A percentile compares a stretch with the other conserved stretches of the same genome.
Evolutionary conservation across 2,888 invertebrate species (phyloP).

Genomic region (Tetranychus truncatus): DNA sequence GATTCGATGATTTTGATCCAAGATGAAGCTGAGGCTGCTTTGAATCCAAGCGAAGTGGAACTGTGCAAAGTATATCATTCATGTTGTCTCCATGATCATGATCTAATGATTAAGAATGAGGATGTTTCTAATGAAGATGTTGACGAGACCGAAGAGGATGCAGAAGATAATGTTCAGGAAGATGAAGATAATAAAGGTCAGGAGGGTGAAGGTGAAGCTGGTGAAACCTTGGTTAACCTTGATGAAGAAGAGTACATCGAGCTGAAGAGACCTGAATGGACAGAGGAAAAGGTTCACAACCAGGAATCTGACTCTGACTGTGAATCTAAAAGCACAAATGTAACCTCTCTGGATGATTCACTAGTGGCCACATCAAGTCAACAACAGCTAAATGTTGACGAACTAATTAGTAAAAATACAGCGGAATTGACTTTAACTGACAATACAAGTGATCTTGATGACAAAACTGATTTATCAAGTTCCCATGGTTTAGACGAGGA

Average conservation of each 20-base stretch:
- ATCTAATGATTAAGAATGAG: background rate
- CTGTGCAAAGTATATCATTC: background rate
- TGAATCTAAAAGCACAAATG: background rate
- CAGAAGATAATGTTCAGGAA: background rate
- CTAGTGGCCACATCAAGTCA: background rate
- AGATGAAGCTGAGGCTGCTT: background rate
- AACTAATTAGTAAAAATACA: background rate
- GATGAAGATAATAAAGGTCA: conserved; percentile 5
- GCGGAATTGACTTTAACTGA: background rate
- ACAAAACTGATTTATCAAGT: background rate
- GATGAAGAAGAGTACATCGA: background rate
- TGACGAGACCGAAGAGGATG: background rate
- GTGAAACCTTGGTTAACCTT: background rate
- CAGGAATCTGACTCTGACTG: background rate
- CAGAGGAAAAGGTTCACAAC: background rate
- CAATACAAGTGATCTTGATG: background rate
- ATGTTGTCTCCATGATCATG: background rate
- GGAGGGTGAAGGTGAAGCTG: background rate
- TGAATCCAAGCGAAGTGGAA: background rate
- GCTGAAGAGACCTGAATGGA: background rate
- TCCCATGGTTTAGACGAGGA: background rate
- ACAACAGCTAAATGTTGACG: background rate
- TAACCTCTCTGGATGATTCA: background rate
- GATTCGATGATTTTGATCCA: background rate
- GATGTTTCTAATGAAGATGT: background rate